phyloP scores from a whole-genome alignment of 1,140 invertebrate species.

The Solenopsis invicta region DNA sequence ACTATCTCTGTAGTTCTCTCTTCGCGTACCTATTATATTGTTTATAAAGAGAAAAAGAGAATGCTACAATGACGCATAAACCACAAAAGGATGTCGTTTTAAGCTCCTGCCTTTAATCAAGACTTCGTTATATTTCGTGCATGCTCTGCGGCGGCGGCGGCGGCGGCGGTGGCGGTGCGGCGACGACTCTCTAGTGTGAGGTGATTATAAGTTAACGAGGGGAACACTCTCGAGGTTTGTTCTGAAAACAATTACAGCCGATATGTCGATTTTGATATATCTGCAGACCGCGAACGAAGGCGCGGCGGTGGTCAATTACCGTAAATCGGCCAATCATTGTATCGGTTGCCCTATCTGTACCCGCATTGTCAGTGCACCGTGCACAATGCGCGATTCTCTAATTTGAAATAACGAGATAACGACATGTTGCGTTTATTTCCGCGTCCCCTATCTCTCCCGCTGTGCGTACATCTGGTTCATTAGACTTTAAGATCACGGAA shows the following conservation, averaged over 20 bases:
- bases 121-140: constrained; percentile 31
- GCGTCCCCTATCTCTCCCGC: not conserved
- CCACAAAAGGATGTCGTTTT: constrained; percentile 9
- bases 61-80: not conserved
- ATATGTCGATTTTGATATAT: constrained; percentile 45
- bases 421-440: not conserved
- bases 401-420: constrained; percentile 47
- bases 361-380: constrained; percentile 1
- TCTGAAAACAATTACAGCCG: constrained; percentile 45
- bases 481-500: not conserved
- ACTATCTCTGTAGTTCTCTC: not conserved
- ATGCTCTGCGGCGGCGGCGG: not conserved
- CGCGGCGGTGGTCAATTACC: constrained; percentile 28
- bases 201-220: constrained; percentile 52
- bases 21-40: not conserved
- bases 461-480: not conserved
- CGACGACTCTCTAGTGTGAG: not conserved
- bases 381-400: constrained; percentile 12
- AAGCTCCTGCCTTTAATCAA: constrained; percentile 13
- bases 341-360: constrained; percentile 30
- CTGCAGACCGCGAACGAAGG: constrained; percentile 4
- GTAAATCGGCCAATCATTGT: constrained; percentile 37
- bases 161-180: too few species aligned
- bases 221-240: constrained; percentile 19
- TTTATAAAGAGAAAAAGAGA: not conserved